Evolutionary conservation across 2,888 invertebrate species (phyloP).

Genomic region (Aproaerema taeniolella): DNA sequence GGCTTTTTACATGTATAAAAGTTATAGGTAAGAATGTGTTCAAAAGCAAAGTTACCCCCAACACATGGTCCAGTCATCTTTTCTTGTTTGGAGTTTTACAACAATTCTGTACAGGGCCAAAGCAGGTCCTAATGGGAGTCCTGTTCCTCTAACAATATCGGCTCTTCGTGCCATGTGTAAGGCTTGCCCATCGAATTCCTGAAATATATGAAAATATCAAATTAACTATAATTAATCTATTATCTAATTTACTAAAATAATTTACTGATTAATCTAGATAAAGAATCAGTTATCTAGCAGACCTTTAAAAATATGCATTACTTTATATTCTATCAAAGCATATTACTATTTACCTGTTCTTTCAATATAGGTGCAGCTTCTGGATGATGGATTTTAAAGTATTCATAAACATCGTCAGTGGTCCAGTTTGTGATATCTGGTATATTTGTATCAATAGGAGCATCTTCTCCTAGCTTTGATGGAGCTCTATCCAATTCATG

Average conservation of each 20-base stretch:
- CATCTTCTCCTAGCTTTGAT: constrained; percentile 55
- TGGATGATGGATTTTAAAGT: constrained; percentile 86
- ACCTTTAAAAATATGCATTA: no score
- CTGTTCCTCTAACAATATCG: constrained; percentile 89
- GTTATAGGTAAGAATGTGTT: no score
- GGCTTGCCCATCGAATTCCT: constrained; percentile 95
- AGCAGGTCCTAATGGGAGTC: constrained; percentile 91
- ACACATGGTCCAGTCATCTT: constrained; percentile 84
- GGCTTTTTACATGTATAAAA: no score
- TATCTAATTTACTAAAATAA: background rate
- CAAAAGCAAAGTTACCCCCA: no score
- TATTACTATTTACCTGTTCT: constrained; percentile 85
- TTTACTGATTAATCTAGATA: no score
- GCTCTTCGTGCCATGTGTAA: constrained; percentile 88
- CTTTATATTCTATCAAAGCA: no score
- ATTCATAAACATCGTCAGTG: constrained; percentile 88
- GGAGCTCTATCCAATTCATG: constrained; percentile 63
- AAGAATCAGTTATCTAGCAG: no score
- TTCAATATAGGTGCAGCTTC: constrained; percentile 88
- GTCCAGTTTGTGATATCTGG: constrained; percentile 91
- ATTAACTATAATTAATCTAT: background rate
- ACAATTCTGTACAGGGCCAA: constrained; percentile 90
- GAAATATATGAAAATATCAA: constrained; percentile 14
- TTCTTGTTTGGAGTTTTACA: constrained; percentile 87
- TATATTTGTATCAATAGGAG: constrained; percentile 79